phyloP scores from a whole-genome alignment of 64 coral and sea anemone species.

The Actinia tenebrosa region DNA sequence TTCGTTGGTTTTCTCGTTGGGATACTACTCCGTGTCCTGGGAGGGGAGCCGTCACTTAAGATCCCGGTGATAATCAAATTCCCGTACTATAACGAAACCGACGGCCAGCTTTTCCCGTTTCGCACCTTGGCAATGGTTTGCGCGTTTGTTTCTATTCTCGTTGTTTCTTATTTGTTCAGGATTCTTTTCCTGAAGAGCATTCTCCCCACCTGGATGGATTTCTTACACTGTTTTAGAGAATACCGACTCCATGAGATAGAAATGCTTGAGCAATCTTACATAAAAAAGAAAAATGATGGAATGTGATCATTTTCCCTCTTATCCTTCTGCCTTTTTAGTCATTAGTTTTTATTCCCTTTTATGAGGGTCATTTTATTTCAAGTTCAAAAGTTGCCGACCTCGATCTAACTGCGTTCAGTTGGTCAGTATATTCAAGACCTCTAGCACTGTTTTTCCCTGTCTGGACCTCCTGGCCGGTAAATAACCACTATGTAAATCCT shows the following conservation, averaged over 20 bases:
- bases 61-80: slow-evolving; percentile 66
- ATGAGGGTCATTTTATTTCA: too few relatives aligned
- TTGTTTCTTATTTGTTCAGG: slow-evolving; percentile 48
- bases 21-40: slow-evolving; percentile 51
- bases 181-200: slow-evolving; percentile 59
- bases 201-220: slow-evolving; percentile 43
- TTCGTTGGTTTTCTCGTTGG: slow-evolving; percentile 77
- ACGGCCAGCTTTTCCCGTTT: slow-evolving; percentile 74
- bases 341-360: too few relatives aligned
- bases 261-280: background rate
- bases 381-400: too few relatives aligned
- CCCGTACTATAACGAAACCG: slow-evolving; percentile 55
- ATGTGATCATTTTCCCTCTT: background rate
- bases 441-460: too few relatives aligned
- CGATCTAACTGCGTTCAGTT: too few relatives aligned
- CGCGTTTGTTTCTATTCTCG: slow-evolving; percentile 43
- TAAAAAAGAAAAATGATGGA: too few relatives aligned
- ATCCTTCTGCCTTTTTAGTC: too few relatives aligned
- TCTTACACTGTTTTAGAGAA: slow-evolving; percentile 41
- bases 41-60: slow-evolving; percentile 64
- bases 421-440: too few relatives aligned
- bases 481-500: too few relatives aligned
- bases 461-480: too few relatives aligned
- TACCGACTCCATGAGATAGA: background rate
- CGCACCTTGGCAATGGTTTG: slow-evolving; percentile 65